Conservation (phyloP, 1,140 invertebrate species). For the Pygmarrhopalites habei region DNA sequence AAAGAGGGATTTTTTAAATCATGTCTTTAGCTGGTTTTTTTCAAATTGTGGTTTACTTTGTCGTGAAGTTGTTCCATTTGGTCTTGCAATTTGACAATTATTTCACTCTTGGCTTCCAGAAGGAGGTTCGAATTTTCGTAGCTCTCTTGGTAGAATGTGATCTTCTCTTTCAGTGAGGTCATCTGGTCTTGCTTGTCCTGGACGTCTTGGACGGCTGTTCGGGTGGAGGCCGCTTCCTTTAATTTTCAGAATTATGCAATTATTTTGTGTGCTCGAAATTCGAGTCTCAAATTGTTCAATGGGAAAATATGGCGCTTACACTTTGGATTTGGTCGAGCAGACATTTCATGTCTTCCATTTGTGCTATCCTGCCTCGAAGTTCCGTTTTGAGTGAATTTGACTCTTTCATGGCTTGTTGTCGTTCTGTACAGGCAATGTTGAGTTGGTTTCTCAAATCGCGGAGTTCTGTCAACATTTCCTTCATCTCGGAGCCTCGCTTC, state of each 20-base stretch:
- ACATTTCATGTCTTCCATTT: slow-evolving; percentile 25
- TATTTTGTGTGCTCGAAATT: background rate
- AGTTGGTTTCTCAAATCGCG: slow-evolving; percentile 12
- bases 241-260: background rate
- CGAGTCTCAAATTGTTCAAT: background rate
- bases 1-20: too few relatives aligned
- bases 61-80: slow-evolving; percentile 9
- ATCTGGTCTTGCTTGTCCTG: slow-evolving; percentile 30
- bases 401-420: slow-evolving; percentile 22
- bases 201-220: slow-evolving; percentile 19
- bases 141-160: slow-evolving; percentile 23
- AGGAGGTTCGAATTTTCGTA: slow-evolving; percentile 17
- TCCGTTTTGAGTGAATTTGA: slow-evolving; percentile 24
- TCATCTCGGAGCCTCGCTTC: slow-evolving; percentile 11
- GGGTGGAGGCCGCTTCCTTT: slow-evolving; percentile 15
- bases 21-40: too few relatives aligned
- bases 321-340: slow-evolving; percentile 22
- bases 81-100: slow-evolving; percentile 6
- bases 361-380: slow-evolving; percentile 19
- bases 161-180: slow-evolving; percentile 19
- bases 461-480: slow-evolving; percentile 18
- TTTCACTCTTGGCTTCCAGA: slow-evolving; percentile 10
- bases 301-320: slow-evolving; percentile 11
- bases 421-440: slow-evolving; percentile 24
- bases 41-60: background rate